phyloP scores from a whole-genome alignment of 1,140 invertebrate species.

The Trichomalopsis sarcophagae region DNA sequence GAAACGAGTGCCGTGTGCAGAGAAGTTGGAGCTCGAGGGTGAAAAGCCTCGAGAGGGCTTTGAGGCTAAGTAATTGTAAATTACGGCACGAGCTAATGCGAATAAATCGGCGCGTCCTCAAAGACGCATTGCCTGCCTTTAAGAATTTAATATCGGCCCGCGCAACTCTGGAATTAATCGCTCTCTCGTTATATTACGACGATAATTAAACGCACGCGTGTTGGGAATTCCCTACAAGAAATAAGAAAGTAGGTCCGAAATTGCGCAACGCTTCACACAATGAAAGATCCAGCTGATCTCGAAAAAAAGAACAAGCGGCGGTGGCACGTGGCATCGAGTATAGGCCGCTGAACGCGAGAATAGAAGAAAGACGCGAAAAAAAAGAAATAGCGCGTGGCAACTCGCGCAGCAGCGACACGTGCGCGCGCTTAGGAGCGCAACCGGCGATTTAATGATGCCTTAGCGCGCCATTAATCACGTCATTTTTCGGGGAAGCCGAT shows the following conservation, averaged over 20 bases:
- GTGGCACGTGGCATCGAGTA: background rate
- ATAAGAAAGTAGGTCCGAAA: background rate
- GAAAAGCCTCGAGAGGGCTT: slow-evolving; percentile 33
- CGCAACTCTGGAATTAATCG: no score
- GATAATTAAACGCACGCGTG: no score
- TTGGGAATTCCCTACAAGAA: background rate
- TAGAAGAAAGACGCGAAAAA: background rate
- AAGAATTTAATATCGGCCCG: slow-evolving; percentile 32
- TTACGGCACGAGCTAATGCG: slow-evolving; percentile 46
- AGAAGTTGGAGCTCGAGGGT: background rate
- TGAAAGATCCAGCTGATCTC: background rate
- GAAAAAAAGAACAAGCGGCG: background rate
- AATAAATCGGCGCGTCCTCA: slow-evolving; percentile 25
- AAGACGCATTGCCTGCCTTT: background rate
- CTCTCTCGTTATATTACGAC: no score
- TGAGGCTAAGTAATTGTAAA: slow-evolving; percentile 50
- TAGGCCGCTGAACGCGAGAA: background rate
- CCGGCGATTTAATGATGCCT: slow-evolving; percentile 24
- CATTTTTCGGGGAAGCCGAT: slow-evolving; percentile 32
- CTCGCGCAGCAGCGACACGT: slow-evolving; percentile 19
- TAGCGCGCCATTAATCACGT: slow-evolving; percentile 21
- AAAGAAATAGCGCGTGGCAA: background rate
- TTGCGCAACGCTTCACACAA: background rate
- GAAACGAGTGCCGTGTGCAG: background rate
- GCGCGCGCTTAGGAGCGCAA: background rate